Evolutionary conservation across 2,888 invertebrate species (phyloP).

Genomic region (Melanophora roralis): DNA sequence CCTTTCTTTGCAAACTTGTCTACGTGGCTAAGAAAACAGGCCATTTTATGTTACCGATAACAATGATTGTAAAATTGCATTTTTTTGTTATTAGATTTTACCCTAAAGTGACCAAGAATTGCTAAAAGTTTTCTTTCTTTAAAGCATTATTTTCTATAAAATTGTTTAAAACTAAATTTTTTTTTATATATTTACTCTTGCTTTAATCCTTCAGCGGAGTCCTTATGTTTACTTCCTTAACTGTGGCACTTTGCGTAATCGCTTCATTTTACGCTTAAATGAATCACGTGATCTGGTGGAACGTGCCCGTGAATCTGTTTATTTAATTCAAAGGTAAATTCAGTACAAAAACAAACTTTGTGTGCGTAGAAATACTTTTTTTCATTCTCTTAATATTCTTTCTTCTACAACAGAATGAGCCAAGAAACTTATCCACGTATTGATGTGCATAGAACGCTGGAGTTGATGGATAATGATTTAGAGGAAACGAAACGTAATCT

Average conservation of each 20-base stretch:
- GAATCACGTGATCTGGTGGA: slow-evolving; percentile 77
- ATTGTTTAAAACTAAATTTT: no score
- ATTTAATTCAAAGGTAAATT: slow-evolving; percentile 73
- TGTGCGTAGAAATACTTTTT: background rate
- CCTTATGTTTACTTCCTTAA: slow-evolving; percentile 77
- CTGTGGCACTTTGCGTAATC: slow-evolving; percentile 76
- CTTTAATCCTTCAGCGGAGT: slow-evolving; percentile 69
- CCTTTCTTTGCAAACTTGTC: background rate
- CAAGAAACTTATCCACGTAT: slow-evolving; percentile 76
- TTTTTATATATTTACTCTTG: background rate
- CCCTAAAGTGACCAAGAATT: background rate
- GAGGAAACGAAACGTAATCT: slow-evolving; percentile 76
- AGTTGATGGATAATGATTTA: slow-evolving; percentile 75
- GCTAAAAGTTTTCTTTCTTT: no score
- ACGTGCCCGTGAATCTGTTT: slow-evolving; percentile 75
- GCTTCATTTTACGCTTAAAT: slow-evolving; percentile 76
- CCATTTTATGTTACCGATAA: slow-evolving; percentile 42
- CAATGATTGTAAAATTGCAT: slow-evolving; percentile 30
- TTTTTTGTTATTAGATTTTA: slow-evolving; percentile 33
- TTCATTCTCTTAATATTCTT: background rate
- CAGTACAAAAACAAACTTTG: background rate
- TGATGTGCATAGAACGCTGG: slow-evolving; percentile 73
- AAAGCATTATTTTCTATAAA: background rate
- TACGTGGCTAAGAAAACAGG: slow-evolving; percentile 7
- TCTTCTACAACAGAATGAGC: slow-evolving; percentile 72